phyloP scores from a whole-genome alignment of 2,888 invertebrate species.

The Dicranocentrus wangi region DNA sequence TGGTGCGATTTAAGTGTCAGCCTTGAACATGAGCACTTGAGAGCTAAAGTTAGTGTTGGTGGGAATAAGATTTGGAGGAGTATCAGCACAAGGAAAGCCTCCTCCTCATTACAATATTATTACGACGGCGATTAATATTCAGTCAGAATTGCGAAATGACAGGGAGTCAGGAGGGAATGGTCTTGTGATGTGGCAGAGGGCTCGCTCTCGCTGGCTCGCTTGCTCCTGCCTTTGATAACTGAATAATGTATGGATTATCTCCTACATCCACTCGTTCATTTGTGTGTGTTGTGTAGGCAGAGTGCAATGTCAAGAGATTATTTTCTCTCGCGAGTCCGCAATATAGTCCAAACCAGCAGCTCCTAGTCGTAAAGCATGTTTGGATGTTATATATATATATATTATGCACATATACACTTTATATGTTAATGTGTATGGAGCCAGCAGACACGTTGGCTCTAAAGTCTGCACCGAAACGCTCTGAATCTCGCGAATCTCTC shows the following conservation, averaged over 20 bases:
- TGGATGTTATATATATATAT: no score
- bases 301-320: conserved; percentile 49
- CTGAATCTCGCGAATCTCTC: conserved; percentile 52
- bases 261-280: no score
- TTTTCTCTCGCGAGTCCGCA: not conserved
- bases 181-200: not conserved
- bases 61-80: no score
- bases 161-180: conserved; percentile 31
- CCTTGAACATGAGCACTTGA: conserved; percentile 1
- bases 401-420: no score
- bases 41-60: no score
- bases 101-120: conserved; percentile 40
- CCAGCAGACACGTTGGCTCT: conserved; percentile 40
- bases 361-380: no score
- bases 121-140: conserved; percentile 60
- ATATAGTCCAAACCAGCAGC: not conserved
- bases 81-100: not conserved
- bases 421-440: no score
- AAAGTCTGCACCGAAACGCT: conserved; percentile 46
- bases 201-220: no score
- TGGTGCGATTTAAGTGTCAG: no score
- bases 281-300: conserved; percentile 26
- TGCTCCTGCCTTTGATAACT: not conserved
- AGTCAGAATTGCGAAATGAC: conserved; percentile 50
- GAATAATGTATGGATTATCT: conserved; percentile 15